phyloP scores from a whole-genome alignment of 2,888 invertebrate genomes.

The Myathropa florea region DNA sequence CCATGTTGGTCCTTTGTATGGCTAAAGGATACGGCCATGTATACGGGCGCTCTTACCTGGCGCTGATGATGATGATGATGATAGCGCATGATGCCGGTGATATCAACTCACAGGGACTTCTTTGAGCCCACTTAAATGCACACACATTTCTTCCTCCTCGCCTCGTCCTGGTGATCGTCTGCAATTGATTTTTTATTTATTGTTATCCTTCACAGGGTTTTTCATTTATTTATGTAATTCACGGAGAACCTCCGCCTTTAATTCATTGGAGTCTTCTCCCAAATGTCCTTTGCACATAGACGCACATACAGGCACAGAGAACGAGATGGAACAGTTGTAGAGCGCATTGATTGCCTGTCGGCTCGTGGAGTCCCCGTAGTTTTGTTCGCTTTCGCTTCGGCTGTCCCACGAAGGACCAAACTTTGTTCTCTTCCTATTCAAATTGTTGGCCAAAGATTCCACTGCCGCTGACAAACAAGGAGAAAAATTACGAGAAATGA shows the following conservation, averaged over 20 bases:
- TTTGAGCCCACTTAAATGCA: not conserved
- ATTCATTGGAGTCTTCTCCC: constrained; percentile 27
- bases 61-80: constrained; percentile 27
- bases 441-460: constrained; percentile 61
- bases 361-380: constrained; percentile 21
- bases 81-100: not conserved
- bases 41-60: constrained; percentile 19
- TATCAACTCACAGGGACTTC: not conserved
- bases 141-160: not conserved
- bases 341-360: constrained; percentile 40
- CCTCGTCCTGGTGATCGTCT: constrained; percentile 23
- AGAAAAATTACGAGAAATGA: constrained; percentile 47
- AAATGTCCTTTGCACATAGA: constrained; percentile 41
- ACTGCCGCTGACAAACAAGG: constrained; percentile 52
- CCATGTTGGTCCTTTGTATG: constrained; percentile 31
- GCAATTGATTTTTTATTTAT: constrained; percentile 50
- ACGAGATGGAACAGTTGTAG: not conserved
- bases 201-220: constrained; percentile 40
- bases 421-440: constrained; percentile 50
- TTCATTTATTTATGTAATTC: constrained; percentile 49
- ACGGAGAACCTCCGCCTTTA: constrained; percentile 18
- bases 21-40: constrained; percentile 3
- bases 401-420: constrained; percentile 33
- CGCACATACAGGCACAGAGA: not conserved
- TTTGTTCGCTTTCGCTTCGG: not conserved